A percentile compares a stretch with the other conserved stretches of the same genome.
phyloP scores from a whole-genome alignment of 2,797 vertebrate species.

The Enteromius radiatus region DNA sequence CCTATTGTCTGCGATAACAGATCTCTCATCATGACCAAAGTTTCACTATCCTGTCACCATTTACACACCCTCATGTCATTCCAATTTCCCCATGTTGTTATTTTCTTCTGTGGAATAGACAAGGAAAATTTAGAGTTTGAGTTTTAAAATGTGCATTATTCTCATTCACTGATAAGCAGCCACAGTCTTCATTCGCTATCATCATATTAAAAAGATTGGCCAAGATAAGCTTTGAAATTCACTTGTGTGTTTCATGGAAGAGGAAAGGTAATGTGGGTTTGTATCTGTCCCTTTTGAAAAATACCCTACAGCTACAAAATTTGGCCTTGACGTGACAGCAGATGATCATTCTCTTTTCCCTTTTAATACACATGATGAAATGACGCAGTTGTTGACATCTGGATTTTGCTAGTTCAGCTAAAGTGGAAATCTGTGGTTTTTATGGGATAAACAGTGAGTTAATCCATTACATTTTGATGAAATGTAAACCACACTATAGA shows the following conservation, averaged over 20 bases:
- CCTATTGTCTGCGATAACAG: not conserved
- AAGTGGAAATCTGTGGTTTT: constrained; percentile 16
- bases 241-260: not conserved
- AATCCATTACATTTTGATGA: not conserved
- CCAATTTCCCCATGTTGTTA: not conserved
- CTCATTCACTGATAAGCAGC: not conserved
- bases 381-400: not conserved
- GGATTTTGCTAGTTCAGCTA: constrained; percentile 16
- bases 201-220: not conserved
- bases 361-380: constrained; percentile 6
- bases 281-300: not conserved
- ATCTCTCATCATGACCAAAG: not conserved
- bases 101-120: not conserved
- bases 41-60: not conserved
- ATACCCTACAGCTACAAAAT: not conserved
- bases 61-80: not conserved
- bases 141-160: not conserved
- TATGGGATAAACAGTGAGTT: not conserved
- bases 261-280: not conserved
- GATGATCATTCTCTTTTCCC: not conserved
- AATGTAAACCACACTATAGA: not conserved
- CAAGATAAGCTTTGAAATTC: not conserved
- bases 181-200: not conserved
- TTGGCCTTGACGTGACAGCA: not conserved
- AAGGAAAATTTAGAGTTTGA: not conserved